Evolutionary conservation across 2,113 vertebrate species (phyloP), one percentile per base, ranked within the genome.

Genomic region (Neolamprologus hecqui): DNA sequence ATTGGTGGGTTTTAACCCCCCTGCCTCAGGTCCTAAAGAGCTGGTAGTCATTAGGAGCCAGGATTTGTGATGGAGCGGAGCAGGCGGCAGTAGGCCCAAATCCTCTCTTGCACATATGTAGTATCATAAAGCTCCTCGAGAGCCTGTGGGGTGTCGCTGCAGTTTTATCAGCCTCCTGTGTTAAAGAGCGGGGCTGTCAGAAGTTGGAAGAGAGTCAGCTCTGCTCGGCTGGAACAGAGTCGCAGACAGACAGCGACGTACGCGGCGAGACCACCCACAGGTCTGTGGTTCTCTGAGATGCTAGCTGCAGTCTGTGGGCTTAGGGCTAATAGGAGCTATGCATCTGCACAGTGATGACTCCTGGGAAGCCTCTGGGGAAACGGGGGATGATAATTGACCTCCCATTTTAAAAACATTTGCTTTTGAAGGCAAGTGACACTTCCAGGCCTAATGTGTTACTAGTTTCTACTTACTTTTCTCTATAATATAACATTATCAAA

Each of bases 41-140:
- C 96, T 97, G 96, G 95, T 96, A 96, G 95, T 97, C 92, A 96
- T 97, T 97, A 97, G 87, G 88, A 91, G 89, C 45, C 84, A 90
- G 92, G 86, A 86, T 95, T 94, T 95, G 91, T 88, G 86, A 94
- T 40, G 83, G 89, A 92, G 89, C 35, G 17, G 88, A 88, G 90
- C 80, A 53, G 88, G 75, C 84, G 21, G 68, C 33, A 49, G 84
- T 53, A 81, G 70, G 84, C 81, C 83, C 70, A 26, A 82, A 83
- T 60, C 12, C 83, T 45, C 45, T 51, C 89, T 23, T 68, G 28
- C 57, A 35, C 86, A 79, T 82, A 81, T 26, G 35, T 77, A 86
- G 75, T 51, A 81, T 85, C 79, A 81, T 65, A 85, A 90, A 89
- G 87, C 11, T 79, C 81, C 79, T 15, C 14, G 49, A 77, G 82